These are phyloP conservation scores for Cotesia typhae DNA, from an alignment of 1,140 invertebrate species.

Conservation along the genomic window DNA sequence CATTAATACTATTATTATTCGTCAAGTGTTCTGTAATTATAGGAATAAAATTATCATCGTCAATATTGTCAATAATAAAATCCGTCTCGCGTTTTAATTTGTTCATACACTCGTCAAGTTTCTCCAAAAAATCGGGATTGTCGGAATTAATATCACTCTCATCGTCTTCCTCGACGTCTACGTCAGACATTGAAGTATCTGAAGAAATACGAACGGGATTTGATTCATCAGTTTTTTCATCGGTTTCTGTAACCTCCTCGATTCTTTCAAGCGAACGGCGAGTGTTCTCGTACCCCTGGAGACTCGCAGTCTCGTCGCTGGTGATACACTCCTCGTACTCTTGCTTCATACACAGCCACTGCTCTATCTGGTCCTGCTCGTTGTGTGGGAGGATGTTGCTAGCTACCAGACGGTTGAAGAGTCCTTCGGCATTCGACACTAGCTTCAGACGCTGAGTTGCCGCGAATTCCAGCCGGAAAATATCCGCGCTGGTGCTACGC, in stretches of 20 bases:
- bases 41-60: slow-evolving; percentile 53
- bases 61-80: slow-evolving; percentile 65
- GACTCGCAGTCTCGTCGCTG: slow-evolving; percentile 64
- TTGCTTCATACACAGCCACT: slow-evolving; percentile 84
- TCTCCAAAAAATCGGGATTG: slow-evolving; percentile 74
- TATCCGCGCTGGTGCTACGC: slow-evolving; percentile 60
- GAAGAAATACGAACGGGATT: slow-evolving; percentile 50
- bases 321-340: slow-evolving; percentile 85
- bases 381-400: slow-evolving; percentile 71
- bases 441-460: slow-evolving; percentile 83
- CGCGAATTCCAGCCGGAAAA: slow-evolving; percentile 81
- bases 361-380: slow-evolving; percentile 81
- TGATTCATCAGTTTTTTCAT: slow-evolving; percentile 62
- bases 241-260: slow-evolving; percentile 70
- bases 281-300: slow-evolving; percentile 64
- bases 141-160: slow-evolving; percentile 73
- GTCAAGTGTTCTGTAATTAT: slow-evolving; percentile 43
- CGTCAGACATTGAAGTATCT: slow-evolving; percentile 54
- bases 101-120: slow-evolving; percentile 75
- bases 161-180: slow-evolving; percentile 69
- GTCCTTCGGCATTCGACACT: slow-evolving; percentile 83
- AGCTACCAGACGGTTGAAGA: slow-evolving; percentile 75
- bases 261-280: slow-evolving; percentile 72
- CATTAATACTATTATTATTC: slow-evolving; percentile 50
- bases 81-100: slow-evolving; percentile 77